These are phyloP conservation scores for Horisme vitalbata DNA, from an alignment of 2,888 invertebrate species.

Conservation along the genomic window DNA sequence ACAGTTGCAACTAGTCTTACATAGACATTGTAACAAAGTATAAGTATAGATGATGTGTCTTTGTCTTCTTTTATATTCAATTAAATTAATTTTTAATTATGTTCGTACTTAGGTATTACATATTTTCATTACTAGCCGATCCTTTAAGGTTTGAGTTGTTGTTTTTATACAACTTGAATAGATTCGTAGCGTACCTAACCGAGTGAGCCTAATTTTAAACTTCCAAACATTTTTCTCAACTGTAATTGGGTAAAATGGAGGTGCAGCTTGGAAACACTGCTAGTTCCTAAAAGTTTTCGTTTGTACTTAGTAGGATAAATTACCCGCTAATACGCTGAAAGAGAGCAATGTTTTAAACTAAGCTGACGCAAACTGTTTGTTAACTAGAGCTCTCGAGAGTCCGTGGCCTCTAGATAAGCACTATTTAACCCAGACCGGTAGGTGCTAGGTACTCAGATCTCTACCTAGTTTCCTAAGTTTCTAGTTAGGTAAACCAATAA, in stretches of 20 bases:
- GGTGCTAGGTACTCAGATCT: too few relatives aligned
- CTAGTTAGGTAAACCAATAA: too few relatives aligned
- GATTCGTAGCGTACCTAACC: too few relatives aligned
- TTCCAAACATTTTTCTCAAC: constrained; percentile 48
- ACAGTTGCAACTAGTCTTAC: too few relatives aligned
- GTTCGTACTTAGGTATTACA: too few relatives aligned
- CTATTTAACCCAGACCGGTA: constrained; percentile 1
- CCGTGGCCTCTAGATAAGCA: not conserved
- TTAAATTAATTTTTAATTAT: too few relatives aligned
- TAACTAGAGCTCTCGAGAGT: constrained; percentile 7
- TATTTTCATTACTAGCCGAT: too few relatives aligned
- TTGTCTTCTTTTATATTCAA: too few relatives aligned
- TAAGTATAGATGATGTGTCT: too few relatives aligned
- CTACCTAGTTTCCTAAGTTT: not conserved
- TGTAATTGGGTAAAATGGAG: constrained; percentile 57
- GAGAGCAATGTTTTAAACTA: constrained; percentile 22
- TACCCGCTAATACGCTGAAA: constrained; percentile 25
- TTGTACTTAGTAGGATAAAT: constrained; percentile 28
- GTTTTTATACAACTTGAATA: too few relatives aligned
- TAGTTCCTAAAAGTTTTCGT: constrained; percentile 26
- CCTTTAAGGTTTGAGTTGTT: too few relatives aligned
- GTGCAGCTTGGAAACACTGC: constrained; percentile 35
- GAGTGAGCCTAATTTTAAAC: constrained; percentile 56
- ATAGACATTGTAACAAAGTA: too few relatives aligned
- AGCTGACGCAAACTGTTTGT: constrained; percentile 16